phyloP scores from a whole-genome alignment of 2,888 invertebrate species.

The Cephalotes varians region DNA sequence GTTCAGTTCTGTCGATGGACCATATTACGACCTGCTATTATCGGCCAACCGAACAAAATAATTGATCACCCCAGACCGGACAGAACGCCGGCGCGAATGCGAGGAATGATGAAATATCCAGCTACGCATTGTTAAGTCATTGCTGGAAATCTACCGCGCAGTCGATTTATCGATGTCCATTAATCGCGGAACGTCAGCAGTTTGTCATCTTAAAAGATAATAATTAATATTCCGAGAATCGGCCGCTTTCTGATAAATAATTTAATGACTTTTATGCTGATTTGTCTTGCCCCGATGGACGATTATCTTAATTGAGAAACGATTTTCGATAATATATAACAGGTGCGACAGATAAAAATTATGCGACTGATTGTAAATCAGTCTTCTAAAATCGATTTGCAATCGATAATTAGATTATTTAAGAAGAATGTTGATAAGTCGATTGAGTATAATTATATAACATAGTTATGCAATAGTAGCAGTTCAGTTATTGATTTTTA shows the following conservation, averaged over 20 bases:
- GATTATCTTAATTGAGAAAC: background rate
- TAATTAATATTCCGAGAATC: conserved; percentile 1
- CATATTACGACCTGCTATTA: conserved; percentile 70
- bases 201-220: conserved; percentile 9
- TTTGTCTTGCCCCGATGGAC: background rate
- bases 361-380: background rate
- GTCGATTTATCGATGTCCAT: background rate
- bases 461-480: background rate
- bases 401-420: background rate
- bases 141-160: background rate
- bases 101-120: conserved; percentile 11
- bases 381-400: background rate
- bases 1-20: conserved; percentile 57
- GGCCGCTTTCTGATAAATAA: background rate
- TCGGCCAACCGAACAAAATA: conserved; percentile 63
- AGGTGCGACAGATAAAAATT: conserved; percentile 8
- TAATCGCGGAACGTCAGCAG: conserved; percentile 20
- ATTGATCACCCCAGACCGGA: conserved; percentile 38
- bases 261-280: background rate
- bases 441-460: background rate
- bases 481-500: background rate
- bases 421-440: conserved; percentile 3
- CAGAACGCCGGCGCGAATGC: conserved; percentile 19
- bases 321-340: conserved; percentile 11
- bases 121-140: conserved; percentile 35